Evolutionary conservation across 2,888 invertebrate genomes (phyloP).

Genomic region (Erpobdella octoculata): DNA sequence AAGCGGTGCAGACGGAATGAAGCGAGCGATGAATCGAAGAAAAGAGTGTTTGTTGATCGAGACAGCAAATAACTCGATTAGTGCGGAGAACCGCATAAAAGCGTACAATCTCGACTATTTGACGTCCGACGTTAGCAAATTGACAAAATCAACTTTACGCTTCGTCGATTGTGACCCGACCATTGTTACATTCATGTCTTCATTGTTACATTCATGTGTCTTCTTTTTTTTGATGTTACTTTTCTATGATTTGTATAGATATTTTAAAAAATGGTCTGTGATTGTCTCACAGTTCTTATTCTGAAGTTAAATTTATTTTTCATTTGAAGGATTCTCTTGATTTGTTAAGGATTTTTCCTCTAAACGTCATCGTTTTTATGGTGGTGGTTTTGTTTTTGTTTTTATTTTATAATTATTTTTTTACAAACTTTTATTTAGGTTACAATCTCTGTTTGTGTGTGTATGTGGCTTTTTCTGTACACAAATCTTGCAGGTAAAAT

Average conservation of each 20-base stretch:
- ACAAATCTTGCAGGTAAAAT: too few relatives aligned
- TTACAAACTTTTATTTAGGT: too few relatives aligned
- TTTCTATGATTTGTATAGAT: too few relatives aligned
- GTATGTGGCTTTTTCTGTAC: too few relatives aligned
- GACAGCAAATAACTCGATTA: conserved; percentile 2
- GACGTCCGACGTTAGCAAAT: neutral
- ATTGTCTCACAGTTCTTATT: too few relatives aligned
- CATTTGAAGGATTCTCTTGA: neutral
- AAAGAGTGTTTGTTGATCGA: too few relatives aligned
- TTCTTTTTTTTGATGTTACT: neutral
- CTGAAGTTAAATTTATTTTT: too few relatives aligned
- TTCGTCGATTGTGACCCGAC: neutral
- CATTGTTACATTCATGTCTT: neutral
- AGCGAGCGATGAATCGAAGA: too few relatives aligned
- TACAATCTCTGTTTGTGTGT: too few relatives aligned
- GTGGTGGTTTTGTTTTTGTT: neutral
- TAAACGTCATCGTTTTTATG: neutral
- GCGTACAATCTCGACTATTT: neutral
- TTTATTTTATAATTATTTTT: neutral
- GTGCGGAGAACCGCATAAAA: neutral
- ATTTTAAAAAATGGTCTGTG: too few relatives aligned
- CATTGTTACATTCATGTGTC: neutral
- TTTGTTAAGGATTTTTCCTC: neutral
- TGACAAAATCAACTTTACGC: neutral
- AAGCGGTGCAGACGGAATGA: too few relatives aligned